Evolutionary conservation across 1,140 invertebrate species (phyloP).

Genomic region (Penaeus indicus): DNA sequence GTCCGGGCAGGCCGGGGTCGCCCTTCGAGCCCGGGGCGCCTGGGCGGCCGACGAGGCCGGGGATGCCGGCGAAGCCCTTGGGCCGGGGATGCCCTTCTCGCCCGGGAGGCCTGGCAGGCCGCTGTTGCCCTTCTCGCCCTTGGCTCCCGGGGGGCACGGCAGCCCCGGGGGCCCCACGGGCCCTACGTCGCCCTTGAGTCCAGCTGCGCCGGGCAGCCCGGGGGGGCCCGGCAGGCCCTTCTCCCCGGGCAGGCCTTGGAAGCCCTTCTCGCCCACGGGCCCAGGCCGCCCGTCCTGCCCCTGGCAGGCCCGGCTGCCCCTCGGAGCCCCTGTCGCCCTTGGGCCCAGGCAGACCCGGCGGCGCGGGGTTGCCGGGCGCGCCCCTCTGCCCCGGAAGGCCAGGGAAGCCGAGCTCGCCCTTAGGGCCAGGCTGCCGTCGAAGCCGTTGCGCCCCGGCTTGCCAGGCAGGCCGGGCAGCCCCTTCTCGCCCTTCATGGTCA

Average conservation of each 20-base stretch:
- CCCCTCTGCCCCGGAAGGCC: constrained; percentile 71
- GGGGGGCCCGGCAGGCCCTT: constrained; percentile 73
- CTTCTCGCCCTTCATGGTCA: constrained; percentile 81
- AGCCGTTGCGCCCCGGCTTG: constrained; percentile 80
- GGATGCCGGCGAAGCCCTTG: constrained; percentile 68
- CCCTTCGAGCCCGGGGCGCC: constrained; percentile 67
- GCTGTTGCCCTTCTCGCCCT: constrained; percentile 44
- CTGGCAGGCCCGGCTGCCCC: constrained; percentile 70
- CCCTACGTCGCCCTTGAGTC: constrained; percentile 73
- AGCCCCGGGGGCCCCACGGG: constrained; percentile 46
- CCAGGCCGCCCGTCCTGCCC: constrained; percentile 78
- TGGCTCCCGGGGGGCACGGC: constrained; percentile 38
- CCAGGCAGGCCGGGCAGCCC: constrained; percentile 80
- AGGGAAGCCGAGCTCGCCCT: constrained; percentile 72
- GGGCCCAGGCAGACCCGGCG: constrained; percentile 74
- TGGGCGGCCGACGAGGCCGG: constrained; percentile 67
- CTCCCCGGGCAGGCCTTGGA: constrained; percentile 65
- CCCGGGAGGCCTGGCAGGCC: constrained; percentile 70
- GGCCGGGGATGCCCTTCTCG: constrained; percentile 69
- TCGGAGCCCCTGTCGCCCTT: constrained; percentile 71
- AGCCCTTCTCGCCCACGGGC: constrained; percentile 70
- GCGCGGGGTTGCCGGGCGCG: constrained; percentile 76
- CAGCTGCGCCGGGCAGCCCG: constrained; percentile 72
- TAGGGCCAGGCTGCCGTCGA: constrained; percentile 76
- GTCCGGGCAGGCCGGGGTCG: constrained; percentile 56